These are phyloP conservation scores for Pelusios castaneus DNA, from an alignment of 2,113 vertebrate species.

Conservation along the genomic window DNA sequence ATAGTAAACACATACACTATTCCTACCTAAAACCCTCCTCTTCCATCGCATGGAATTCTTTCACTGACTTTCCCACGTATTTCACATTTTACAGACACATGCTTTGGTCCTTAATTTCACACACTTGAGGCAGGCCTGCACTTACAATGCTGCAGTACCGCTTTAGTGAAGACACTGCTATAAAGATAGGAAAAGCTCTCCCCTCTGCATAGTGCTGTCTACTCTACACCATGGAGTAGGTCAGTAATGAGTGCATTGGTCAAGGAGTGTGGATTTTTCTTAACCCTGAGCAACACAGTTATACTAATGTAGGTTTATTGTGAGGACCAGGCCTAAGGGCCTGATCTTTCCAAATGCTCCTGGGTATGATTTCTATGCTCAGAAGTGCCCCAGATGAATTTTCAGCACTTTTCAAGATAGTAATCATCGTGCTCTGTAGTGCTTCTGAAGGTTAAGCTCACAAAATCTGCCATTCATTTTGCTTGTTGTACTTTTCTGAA, in stretches of 20 bases:
- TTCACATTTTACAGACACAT: not conserved
- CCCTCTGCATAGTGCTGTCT: not conserved
- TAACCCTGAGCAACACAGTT: not conserved
- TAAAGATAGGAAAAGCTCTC: not conserved
- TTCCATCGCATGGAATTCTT: not conserved
- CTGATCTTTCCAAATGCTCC: not conserved
- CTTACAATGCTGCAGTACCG: not conserved
- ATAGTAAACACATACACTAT: not conserved
- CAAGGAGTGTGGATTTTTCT: not conserved
- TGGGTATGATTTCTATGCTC: not conserved
- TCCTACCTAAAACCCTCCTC: not conserved
- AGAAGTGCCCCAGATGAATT: not conserved
- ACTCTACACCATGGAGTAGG: not conserved
- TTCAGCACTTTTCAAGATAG: accelerated
- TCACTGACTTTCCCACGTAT: not conserved
- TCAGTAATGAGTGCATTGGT: not conserved
- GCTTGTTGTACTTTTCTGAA: not conserved
- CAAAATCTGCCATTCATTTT: not conserved
- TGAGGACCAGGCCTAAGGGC: not conserved
- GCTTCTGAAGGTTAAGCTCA: not conserved
- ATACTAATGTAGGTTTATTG: not conserved
- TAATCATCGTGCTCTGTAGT: not conserved
- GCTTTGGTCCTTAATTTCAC: not conserved
- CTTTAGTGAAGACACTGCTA: not conserved
- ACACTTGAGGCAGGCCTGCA: not conserved